A percentile compares a stretch with the other conserved stretches of the same genome.
phyloP scores from a whole-genome alignment of 1,140 invertebrate genomes.

The Zeugodacus cucurbitae region DNA sequence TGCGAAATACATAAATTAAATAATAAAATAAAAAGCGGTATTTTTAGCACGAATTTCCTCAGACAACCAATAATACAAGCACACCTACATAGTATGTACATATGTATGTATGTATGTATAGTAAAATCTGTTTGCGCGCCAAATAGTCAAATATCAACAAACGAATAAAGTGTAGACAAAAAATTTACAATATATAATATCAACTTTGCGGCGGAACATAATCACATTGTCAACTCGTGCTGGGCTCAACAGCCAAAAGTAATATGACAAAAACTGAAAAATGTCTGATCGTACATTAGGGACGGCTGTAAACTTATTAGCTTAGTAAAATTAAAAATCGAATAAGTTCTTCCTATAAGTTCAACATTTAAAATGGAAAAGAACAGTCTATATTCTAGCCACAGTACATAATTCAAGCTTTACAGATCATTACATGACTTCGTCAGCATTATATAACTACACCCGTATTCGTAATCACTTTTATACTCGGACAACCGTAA shows the following conservation, averaged over 20 bases:
- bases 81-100: no score
- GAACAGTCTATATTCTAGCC: no score
- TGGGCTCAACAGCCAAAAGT: neutral
- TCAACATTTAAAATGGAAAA: no score
- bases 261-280: neutral
- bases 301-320: no score
- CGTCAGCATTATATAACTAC: no score
- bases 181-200: neutral
- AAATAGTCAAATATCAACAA: neutral
- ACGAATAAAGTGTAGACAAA: neutral
- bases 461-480: no score
- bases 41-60: neutral
- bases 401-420: no score
- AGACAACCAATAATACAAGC: neutral
- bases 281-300: neutral
- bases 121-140: neutral
- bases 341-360: no score
- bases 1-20: neutral
- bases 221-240: constrained; percentile 2
- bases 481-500: no score
- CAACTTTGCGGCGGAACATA: neutral
- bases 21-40: neutral
- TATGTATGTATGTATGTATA: no score
- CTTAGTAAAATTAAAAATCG: no score
- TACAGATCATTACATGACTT: no score